Evolutionary conservation across 2,888 invertebrate genomes (phyloP), one percentile per base, ranked within the genome.

Genomic region (Erebia aethiops): DNA sequence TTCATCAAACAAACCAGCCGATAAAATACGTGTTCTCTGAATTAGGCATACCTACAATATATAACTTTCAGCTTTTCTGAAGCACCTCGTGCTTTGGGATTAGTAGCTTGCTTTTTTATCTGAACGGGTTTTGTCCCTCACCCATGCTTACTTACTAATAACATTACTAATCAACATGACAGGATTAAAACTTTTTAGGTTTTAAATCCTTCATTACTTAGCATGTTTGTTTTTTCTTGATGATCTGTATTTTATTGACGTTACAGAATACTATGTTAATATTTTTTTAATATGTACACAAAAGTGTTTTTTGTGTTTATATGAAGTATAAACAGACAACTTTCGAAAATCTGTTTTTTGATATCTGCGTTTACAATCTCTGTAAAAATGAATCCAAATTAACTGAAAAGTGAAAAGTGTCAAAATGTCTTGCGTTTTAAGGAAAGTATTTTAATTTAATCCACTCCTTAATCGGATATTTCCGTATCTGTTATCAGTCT

Each of bases 341-440:
- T 62, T 62, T 62, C 49, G 21, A 49, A 62, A 62, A 49, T 14
- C 14, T 14, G 62, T 13, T 62, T 21, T 11, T 46, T 41, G 8
- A n/a, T 14, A 61, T 61, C 61, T 61, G 46, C 43, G 3, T 49
- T 14, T 21, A 62, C 21, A 21, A 21, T 62, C 62, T 46, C 21
- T 14, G 14, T 49, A 2, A 21, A 18, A 61, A 62, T 62, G 10
- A 60, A 26, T 41, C 41, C 60, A 62, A 62, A 16, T 49, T 49
- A 21, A 49, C 46, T 60, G 60, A n/a, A 18, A 1, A 41, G 18
- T 46, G 46, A 49, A 13, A 18, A 46, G 46, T 62, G 18, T 62
- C 18, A 1, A 62, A 62, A 61, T 18, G 11, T 43, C 5, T 46
- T 14, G 61, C 61, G 21, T 46, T 62, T 62, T 62, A 14, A 49